Conservation (phyloP, 1,140 invertebrate species). For the Acyrthosiphon pisum region DNA sequence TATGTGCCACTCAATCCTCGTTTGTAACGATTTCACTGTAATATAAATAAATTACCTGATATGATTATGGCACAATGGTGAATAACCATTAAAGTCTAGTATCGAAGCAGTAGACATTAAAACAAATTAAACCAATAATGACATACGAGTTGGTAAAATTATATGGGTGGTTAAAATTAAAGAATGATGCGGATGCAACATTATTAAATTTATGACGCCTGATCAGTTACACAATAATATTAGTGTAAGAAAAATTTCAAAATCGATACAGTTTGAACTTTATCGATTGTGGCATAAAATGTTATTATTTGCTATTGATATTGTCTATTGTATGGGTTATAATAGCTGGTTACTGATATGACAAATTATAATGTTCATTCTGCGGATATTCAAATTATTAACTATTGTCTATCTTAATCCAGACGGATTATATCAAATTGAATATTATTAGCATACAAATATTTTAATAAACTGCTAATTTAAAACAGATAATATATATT, state of each 20-base stretch:
- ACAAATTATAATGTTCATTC: neutral
- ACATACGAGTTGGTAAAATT: neutral
- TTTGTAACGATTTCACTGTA: neutral
- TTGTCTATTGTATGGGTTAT: neutral
- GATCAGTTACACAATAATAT: neutral
- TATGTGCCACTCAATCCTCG: neutral
- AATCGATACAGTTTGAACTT: neutral
- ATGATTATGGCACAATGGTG: neutral
- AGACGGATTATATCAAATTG: neutral
- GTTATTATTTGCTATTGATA: neutral
- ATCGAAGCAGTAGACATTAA: neutral
- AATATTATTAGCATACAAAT: neutral
- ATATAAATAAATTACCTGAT: conserved; percentile 19
- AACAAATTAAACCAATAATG: conserved; percentile 3
- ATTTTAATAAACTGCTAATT: neutral
- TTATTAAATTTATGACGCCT: neutral
- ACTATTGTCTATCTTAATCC: neutral
- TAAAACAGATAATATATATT: neutral
- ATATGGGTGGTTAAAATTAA: neutral
- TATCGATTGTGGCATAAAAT: neutral
- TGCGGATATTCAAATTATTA: neutral
- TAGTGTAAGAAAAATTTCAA: neutral
- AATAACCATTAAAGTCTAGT: neutral
- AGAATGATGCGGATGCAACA: neutral
- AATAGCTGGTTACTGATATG: neutral